Percentiles rank a stretch among this genome's conserved stretches.
These are phyloP conservation scores for Vombatus ursinus DNA, from an alignment of 2,113 vertebrate genomes.

Conservation along the genomic window DNA sequence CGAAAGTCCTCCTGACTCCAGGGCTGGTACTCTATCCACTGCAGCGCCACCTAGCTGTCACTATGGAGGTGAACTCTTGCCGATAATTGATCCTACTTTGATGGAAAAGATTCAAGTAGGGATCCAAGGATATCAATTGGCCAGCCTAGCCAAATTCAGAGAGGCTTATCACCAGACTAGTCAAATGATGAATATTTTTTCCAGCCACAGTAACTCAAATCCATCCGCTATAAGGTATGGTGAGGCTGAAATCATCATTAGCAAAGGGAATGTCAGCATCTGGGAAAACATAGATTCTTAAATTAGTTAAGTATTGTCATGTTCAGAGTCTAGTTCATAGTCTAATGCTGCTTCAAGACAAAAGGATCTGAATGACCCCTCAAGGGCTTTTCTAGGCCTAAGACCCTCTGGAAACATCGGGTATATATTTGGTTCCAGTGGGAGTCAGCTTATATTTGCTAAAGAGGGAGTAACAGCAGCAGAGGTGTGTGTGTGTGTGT, in stretches of 20 bases:
- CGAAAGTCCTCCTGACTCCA: not conserved
- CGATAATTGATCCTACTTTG: not conserved
- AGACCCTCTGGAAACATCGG: slow-evolving; percentile 22
- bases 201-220: not conserved
- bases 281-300: not conserved
- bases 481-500: not conserved
- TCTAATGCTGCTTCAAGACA: not conserved
- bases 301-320: not conserved
- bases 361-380: not conserved
- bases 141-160: not conserved
- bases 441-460: not conserved
- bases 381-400: slow-evolving; percentile 11
- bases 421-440: slow-evolving; percentile 29
- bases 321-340: not conserved
- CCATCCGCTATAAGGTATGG: not conserved
- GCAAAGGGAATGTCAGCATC: not conserved
- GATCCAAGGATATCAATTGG: not conserved
- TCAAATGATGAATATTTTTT: not conserved
- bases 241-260: not conserved
- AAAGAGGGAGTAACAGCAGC: slow-evolving; percentile 26
- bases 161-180: not conserved
- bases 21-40: not conserved
- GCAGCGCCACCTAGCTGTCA: not conserved
- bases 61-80: not conserved
- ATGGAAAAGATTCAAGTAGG: not conserved